Evolutionary conservation across 2,113 vertebrate genomes (phyloP).

Genomic region (Cathartes aura): DNA sequence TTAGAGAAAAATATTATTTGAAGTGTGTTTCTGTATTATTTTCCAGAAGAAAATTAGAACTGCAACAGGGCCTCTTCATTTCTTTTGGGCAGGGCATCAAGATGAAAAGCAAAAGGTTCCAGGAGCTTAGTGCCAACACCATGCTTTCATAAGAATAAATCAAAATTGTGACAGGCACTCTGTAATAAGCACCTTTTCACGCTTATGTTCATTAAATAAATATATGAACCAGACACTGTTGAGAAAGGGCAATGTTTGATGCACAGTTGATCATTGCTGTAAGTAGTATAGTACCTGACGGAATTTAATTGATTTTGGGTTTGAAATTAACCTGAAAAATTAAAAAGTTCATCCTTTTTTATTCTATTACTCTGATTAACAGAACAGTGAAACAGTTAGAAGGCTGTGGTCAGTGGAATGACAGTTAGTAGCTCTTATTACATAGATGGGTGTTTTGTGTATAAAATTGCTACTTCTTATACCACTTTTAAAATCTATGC

Average conservation of each 20-base stretch:
- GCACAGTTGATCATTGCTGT: neutral
- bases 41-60: neutral
- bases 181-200: neutral
- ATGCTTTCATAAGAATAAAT: neutral
- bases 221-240: neutral
- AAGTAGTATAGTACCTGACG: neutral
- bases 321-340: neutral
- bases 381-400: neutral
- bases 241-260: neutral
- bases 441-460: neutral
- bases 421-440: neutral
- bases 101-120: neutral
- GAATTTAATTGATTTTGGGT: neutral
- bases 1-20: neutral
- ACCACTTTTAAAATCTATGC: neutral
- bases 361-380: neutral
- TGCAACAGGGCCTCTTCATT: neutral
- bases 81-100: neutral
- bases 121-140: neutral
- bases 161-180: neutral
- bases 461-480: neutral
- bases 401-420: neutral
- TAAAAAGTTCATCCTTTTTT: neutral
- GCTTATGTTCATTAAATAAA: neutral
- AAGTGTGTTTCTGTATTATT: neutral